phyloP scores from a whole-genome alignment of 2,797 vertebrate species.

The Acanthis flammea region DNA sequence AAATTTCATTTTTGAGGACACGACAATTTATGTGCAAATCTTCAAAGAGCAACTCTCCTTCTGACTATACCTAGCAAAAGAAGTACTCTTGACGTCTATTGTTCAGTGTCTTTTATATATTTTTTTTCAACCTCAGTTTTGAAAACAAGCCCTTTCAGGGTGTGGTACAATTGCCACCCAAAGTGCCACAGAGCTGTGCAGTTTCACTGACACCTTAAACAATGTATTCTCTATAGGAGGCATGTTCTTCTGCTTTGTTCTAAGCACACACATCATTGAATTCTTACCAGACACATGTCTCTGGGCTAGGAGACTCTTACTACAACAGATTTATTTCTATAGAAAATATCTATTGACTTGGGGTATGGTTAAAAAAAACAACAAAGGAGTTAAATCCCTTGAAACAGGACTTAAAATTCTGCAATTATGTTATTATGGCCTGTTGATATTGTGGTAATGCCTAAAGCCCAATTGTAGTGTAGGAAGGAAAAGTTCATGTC shows the following conservation, averaged over 20 bases:
- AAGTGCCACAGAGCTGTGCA: not conserved
- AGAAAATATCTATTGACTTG: not conserved
- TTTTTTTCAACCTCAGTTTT: not conserved
- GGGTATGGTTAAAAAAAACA: not conserved
- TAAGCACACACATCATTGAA: not conserved
- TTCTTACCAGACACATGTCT: not conserved
- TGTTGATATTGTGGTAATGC: not conserved
- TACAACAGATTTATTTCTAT: not conserved
- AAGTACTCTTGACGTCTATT: not conserved
- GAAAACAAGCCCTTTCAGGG: not conserved
- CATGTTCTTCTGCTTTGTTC: not conserved
- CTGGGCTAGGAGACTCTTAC: not conserved
- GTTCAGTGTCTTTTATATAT: not conserved
- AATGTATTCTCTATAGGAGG: not conserved
- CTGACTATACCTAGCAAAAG: not conserved
- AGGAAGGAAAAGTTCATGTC: not conserved
- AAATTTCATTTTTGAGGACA: constrained; percentile 31
- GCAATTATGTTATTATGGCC: not conserved
- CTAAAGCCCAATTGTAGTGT: not conserved
- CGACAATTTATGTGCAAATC: not conserved
- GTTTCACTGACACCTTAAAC: not conserved
- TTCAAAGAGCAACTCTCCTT: constrained; percentile 17
- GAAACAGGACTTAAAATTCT: not conserved
- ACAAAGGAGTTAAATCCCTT: not conserved
- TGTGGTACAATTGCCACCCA: not conserved